Percentiles rank a stretch among this genome's conserved stretches.
These are phyloP conservation scores for Miichthys miiuy DNA, from an alignment of 2,797 vertebrate genomes.

Conservation along the genomic window DNA sequence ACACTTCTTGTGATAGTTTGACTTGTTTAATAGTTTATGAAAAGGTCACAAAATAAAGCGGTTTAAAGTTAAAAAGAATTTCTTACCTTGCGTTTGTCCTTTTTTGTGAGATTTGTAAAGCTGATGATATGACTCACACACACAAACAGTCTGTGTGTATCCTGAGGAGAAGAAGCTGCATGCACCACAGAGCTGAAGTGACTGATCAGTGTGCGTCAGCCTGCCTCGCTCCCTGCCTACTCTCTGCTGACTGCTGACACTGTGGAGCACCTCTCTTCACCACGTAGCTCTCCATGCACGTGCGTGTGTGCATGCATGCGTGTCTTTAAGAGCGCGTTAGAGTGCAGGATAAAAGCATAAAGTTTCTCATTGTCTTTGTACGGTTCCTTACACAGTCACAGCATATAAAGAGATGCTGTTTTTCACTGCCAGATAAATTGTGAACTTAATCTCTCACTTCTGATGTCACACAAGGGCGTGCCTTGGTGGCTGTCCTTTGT, in stretches of 20 bases:
- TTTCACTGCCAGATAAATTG: not conserved
- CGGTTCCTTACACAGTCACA: not conserved
- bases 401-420: not conserved
- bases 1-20: not conserved
- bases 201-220: conserved; percentile 27
- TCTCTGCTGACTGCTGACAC: conserved; percentile 26
- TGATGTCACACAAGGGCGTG: conserved; percentile 5
- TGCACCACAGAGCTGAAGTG: conserved; percentile 23
- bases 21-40: not conserved
- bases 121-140: conserved; percentile 8
- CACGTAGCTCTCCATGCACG: conserved; percentile 30
- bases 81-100: conserved; percentile 60
- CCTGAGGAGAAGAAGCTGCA: not conserved
- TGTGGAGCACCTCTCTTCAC: conserved; percentile 16
- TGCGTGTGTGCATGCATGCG: not conserved
- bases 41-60: not conserved
- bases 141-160: conserved; percentile 17
- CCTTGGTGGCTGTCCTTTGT: conserved; percentile 2
- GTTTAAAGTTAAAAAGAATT: not conserved
- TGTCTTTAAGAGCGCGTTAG: not conserved
- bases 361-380: not conserved
- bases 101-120: not conserved
- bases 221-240: conserved; percentile 36
- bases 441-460: not conserved
- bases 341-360: not conserved